A percentile compares a stretch with the other conserved stretches of the same genome.
Evolutionary conservation across 2,797 vertebrate genomes (phyloP).

Genomic region (Protonibea diacanthus): DNA sequence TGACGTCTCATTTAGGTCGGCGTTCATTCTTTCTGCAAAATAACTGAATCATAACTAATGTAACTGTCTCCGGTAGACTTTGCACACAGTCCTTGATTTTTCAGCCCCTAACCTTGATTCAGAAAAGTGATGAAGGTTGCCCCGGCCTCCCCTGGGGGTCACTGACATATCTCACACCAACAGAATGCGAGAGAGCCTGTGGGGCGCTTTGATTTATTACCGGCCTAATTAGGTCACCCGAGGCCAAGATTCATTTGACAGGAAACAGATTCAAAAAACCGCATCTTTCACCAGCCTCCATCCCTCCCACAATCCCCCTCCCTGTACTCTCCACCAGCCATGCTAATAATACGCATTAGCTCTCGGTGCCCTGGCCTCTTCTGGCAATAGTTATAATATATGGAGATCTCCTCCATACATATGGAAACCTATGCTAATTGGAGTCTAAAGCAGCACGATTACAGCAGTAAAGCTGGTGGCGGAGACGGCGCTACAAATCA

Average conservation of each 20-base stretch:
- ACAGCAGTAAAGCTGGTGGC: slow-evolving; percentile 65
- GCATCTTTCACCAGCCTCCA: slow-evolving; percentile 52
- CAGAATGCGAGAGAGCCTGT: slow-evolving; percentile 56
- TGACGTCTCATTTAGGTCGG: background rate
- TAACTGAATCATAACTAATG: background rate
- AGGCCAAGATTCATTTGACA: slow-evolving; percentile 78
- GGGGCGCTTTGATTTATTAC: slow-evolving; percentile 78
- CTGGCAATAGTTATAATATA: slow-evolving; percentile 46
- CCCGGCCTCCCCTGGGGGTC: slow-evolving; percentile 71
- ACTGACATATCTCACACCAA: slow-evolving; percentile 74
- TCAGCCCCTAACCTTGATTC: slow-evolving; percentile 71
- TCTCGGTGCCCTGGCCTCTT: slow-evolving; percentile 34
- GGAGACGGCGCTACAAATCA: slow-evolving; percentile 71
- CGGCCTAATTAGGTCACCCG: slow-evolving; percentile 81
- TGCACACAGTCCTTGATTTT: slow-evolving; percentile 47
- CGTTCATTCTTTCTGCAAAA: background rate
- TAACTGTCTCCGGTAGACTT: slow-evolving; percentile 9
- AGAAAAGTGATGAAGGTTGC: slow-evolving; percentile 66
- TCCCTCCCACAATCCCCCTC: slow-evolving; percentile 3
- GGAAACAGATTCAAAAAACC: slow-evolving; percentile 69
- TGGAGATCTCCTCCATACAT: slow-evolving; percentile 66
- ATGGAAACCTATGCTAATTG: slow-evolving; percentile 77
- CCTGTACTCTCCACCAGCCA: background rate
- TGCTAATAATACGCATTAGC: slow-evolving; percentile 62
- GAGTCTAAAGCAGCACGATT: slow-evolving; percentile 73